Base-by-base conservation (phyloP, 2,113 vertebrate genomes). In the Coryphaenoides rupestris region DNA sequence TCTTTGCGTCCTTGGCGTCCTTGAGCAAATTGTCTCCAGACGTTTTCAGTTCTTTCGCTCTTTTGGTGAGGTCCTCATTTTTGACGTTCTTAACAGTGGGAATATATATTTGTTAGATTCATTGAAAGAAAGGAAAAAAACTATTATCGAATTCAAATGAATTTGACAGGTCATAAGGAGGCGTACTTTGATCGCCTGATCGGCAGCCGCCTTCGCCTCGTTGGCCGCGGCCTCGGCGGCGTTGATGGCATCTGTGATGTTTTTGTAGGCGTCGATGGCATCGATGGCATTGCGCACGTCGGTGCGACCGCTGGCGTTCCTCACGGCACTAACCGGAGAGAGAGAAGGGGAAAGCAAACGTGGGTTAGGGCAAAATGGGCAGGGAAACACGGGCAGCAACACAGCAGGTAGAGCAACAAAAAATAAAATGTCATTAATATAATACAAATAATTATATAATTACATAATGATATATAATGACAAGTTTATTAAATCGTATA, bases 241-340 rank as follows among this genome's bases (percentile, higher is more conserved):
- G 28, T 91, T 93, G 64, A 98, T 90, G 33, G 94, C 93, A 0
- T 90, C 91, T 23, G 94, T 92, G 73, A 99, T 98, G 76, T 89
- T 94, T 72, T 95, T 95, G 47, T 98, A 98, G 55, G 92, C 93
- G 0, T 92, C 91, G 15, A 95, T 92, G 2, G 93, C 95, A 2
- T 95, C 91, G 67, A 94, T 89, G 4, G 95, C 93, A 1, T 91
- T 84, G n/a, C 87, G 91, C 3, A 96, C 93, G 26, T 95, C 76
- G 2, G 93, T 68, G 0, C 88, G 90, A 14, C 80, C 89, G 23
- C 92, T 96, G 59, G 88, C 75, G 6, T 92, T 89, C 72, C 86
- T 91, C 76, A 95, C 91, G 55, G 92, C 88, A 54, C 97, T 95
- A 74, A n/a, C 70, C 53, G 74, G 57, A 67, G 21, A 7, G 2